Evolutionary conservation across 2,113 vertebrate genomes (phyloP), one percentile per base, ranked within the genome.

Genomic region (Dipodomys stephensi): DNA sequence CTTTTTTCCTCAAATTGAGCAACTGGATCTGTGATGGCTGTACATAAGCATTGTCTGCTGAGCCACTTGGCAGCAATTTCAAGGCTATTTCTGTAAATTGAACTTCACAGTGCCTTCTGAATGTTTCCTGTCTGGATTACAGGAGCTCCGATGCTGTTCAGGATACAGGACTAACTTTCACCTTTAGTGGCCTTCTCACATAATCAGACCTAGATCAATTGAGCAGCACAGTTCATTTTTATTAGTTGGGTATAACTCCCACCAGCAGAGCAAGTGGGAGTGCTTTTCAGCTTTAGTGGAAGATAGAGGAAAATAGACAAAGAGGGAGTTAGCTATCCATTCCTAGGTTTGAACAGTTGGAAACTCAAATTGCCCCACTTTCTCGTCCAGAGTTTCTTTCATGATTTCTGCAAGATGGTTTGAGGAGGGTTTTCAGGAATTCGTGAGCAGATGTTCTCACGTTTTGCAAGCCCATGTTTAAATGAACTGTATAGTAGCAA

Each of bases 1-100:
- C 11, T 85, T 90, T 87, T 72, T 81, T 49, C n/a, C 62, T 95
- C 71, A 94, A 87, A 93, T 35, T 95, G 92, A 94, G 32, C 82
- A 84, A 80, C 62, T 27, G 93, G 71, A 57, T 94, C 74, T 83
- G 71, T 77, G 90, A 78, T 78, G 72, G 64, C 76, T 92, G n/a
- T 32, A 35, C 68, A 71, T 82, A 77, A 77, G 72, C 83, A 53
- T 90, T 90, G 90, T 95, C 92, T 94, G 81, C 95, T 86, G 67
- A 87, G 65, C 90, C 32, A 88, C 76, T 93, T 92, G 92, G 72
- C 67, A 94, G 94, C 94, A 94, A 94, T 95, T 95, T 94, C 73
- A 79, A 71, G 78, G 77, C 79, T 95, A 94, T 96, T 95, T 97
- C 94, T 94, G 39, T 90, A 96, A 95, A 95, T 80, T 90, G 97